Conservation (phyloP, 2,888 invertebrate genomes). For the Platycheirus albimanus region DNA sequence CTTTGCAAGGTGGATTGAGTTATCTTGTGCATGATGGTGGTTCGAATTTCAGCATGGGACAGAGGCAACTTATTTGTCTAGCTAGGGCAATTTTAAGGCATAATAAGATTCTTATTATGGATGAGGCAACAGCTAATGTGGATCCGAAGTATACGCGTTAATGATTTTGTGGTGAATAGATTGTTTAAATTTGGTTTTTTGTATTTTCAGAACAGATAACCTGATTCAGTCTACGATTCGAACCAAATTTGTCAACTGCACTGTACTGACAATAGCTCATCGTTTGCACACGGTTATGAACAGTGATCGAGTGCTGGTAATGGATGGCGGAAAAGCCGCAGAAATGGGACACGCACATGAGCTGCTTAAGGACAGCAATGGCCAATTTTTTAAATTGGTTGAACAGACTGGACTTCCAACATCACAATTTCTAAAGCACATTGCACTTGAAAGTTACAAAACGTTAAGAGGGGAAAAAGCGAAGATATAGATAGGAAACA, state of each 20-base stretch:
- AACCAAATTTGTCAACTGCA: conserved; percentile 61
- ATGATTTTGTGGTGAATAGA: neutral
- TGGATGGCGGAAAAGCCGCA: conserved; percentile 83
- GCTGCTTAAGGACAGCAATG: conserved; percentile 83
- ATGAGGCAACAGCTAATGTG: conserved; percentile 94
- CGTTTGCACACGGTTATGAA: conserved; percentile 72
- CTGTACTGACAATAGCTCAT: conserved; percentile 73
- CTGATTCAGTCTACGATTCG: conserved; percentile 60
- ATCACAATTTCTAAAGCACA: conserved; percentile 83
- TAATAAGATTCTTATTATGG: conserved; percentile 89
- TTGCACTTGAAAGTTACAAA: conserved; percentile 83
- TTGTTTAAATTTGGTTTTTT: neutral
- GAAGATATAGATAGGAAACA: too few relatives aligned
- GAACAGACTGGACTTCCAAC: conserved; percentile 86
- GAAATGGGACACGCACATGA: conserved; percentile 90
- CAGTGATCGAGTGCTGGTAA: conserved; percentile 69
- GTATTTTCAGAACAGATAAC: conserved; percentile 37
- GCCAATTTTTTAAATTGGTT: conserved; percentile 86
- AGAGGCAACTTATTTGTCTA: conserved; percentile 91
- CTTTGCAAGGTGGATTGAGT: conserved; percentile 84
- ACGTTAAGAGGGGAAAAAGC: neutral
- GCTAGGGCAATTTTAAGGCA: conserved; percentile 90
- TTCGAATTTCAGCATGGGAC: conserved; percentile 91
- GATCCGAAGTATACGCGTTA: conserved; percentile 87
- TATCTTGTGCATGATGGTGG: conserved; percentile 88